Percentiles rank a stretch among this genome's conserved stretches.
phyloP scores from a whole-genome alignment of 2,888 invertebrate species.

The Tuberolachnus salignus region DNA sequence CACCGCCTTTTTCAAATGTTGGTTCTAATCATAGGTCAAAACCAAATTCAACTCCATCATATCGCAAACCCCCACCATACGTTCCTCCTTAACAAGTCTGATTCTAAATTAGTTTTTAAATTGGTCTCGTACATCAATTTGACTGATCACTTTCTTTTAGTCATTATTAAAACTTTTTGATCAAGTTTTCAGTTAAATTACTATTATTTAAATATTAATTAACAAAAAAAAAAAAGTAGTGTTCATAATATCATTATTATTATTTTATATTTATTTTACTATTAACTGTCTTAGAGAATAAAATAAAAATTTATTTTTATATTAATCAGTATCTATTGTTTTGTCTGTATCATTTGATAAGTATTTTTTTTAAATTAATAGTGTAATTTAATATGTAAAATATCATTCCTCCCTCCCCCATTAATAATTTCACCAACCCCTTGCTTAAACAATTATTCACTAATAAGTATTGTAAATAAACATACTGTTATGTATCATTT shows the following conservation, averaged over 20 bases:
- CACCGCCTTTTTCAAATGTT: slow-evolving; percentile 78
- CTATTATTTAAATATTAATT: slow-evolving; percentile 29
- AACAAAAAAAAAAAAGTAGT: slow-evolving; percentile 13
- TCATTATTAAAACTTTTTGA: slow-evolving; percentile 40
- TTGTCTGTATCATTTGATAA: not conserved
- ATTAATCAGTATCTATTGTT: slow-evolving; percentile 10
- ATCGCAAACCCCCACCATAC: slow-evolving; percentile 95
- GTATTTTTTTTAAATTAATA: not conserved
- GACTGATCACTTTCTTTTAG: slow-evolving; percentile 54
- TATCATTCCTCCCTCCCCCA: not conserved
- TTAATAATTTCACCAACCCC: slow-evolving; percentile 13
- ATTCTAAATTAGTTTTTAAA: slow-evolving; percentile 47
- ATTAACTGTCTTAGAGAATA: not conserved
- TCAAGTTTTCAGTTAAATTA: slow-evolving; percentile 26
- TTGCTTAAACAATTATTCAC: slow-evolving; percentile 2
- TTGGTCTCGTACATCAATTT: slow-evolving; percentile 51
- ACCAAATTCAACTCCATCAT: slow-evolving; percentile 85
- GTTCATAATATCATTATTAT: slow-evolving; percentile 12
- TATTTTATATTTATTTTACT: slow-evolving; percentile 1
- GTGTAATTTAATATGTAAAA: not conserved
- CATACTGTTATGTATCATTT: not conserved
- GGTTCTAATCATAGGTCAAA: slow-evolving; percentile 73
- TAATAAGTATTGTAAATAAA: not conserved
- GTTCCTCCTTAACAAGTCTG: slow-evolving; percentile 81
- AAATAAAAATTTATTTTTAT: slow-evolving; percentile 4